Conservation (phyloP, 2,113 vertebrate species). For the Triplophysa siluroides region DNA sequence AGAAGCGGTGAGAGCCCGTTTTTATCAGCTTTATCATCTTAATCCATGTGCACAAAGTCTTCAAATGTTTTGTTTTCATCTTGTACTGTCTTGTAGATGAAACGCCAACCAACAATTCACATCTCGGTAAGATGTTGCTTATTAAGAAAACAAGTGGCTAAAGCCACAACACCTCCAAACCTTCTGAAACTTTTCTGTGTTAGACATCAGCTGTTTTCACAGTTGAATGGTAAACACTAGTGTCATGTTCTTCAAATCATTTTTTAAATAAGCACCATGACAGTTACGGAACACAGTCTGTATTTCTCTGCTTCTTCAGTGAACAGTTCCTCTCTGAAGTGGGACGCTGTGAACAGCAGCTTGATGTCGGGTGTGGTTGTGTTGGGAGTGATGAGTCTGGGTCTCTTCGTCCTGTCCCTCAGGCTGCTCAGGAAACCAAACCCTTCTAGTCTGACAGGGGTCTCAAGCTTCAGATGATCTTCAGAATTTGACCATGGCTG, state of each 20-base stretch:
- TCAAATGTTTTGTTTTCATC: not conserved
- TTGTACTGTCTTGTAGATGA: constrained; percentile 80
- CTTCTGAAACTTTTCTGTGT: not conserved
- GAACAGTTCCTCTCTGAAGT: constrained; percentile 65
- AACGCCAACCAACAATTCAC: constrained; percentile 88
- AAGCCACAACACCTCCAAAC: not conserved
- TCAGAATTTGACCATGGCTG: not conserved
- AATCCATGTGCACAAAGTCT: not conserved
- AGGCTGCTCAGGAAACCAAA: constrained; percentile 78
- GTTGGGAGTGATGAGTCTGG: constrained; percentile 79
- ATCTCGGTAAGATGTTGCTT: constrained; percentile 82
- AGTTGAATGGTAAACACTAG: not conserved
- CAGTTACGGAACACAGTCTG: not conserved
- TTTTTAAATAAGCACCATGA: not conserved
- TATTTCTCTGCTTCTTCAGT: constrained; percentile 39
- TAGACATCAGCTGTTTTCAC: constrained; percentile 12
- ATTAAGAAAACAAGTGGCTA: not conserved
- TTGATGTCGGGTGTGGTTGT: constrained; percentile 86
- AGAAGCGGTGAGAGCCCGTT: constrained; percentile 79
- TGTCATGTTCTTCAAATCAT: not conserved
- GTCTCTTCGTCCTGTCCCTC: constrained; percentile 80
- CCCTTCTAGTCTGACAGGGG: constrained; percentile 72
- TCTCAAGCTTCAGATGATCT: constrained; percentile 83
- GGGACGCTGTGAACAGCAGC: constrained; percentile 82
- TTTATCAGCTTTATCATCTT: not conserved